These are phyloP conservation scores for Neoascia interrupta DNA, from an alignment of 2,888 invertebrate species.

Conservation along the genomic window DNA sequence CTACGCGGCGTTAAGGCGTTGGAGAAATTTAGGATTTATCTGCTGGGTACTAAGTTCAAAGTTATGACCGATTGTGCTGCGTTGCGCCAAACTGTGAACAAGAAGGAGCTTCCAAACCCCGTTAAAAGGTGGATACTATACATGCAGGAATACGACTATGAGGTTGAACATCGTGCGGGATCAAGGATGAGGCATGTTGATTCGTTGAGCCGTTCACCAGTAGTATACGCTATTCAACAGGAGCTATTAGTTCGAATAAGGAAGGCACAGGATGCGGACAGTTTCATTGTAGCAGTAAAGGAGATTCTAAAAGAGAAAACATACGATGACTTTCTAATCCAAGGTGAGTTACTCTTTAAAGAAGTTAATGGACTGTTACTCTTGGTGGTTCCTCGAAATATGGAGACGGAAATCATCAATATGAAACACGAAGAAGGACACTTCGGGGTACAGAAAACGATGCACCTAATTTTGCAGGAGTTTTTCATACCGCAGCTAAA, in stretches of 20 bases:
- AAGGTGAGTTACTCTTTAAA: constrained; percentile 4
- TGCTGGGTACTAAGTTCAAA: not conserved
- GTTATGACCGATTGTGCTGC: not conserved
- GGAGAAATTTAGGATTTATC: not conserved
- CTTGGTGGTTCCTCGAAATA: constrained; percentile 4
- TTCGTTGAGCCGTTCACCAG: not conserved
- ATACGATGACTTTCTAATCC: not conserved
- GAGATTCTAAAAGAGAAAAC: not conserved
- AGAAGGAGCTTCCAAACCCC: not conserved
- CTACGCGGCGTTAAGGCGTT: not conserved
- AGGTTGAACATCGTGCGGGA: constrained; percentile 2
- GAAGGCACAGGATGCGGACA: not conserved
- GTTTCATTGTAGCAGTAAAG: not conserved
- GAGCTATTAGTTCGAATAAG: not conserved
- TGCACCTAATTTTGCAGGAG: not conserved
- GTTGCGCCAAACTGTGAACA: not conserved
- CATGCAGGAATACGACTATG: constrained; percentile 69
- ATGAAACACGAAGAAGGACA: constrained; percentile 4
- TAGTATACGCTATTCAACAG: not conserved
- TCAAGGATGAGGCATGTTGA: not conserved
- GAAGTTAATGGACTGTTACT: not conserved
- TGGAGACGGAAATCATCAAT: constrained; percentile 5
- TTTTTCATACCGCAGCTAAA: not conserved
- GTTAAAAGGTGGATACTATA: constrained; percentile 56
- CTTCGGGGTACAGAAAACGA: not conserved